Base-by-base conservation (phyloP, 2,113 vertebrate genomes). In the Tachysurus vachellii region DNA sequence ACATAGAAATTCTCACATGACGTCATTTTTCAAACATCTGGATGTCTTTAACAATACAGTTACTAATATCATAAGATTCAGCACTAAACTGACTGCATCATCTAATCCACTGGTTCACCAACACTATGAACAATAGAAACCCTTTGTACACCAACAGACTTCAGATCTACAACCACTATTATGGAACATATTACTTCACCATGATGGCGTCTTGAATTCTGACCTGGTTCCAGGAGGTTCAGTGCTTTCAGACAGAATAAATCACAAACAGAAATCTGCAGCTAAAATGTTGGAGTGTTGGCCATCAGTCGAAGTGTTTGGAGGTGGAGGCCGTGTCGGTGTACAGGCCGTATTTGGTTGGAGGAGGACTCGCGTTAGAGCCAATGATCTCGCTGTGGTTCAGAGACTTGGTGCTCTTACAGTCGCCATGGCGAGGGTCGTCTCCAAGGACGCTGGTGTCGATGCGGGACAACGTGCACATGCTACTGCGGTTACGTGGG, bases 401-500 rank as follows among this genome's bases (percentile, higher is more conserved):
- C 21, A 62, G 88, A n/a, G 88, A 84, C 56, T 66, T 88, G 2
- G 84, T 44, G 71, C 93, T 94, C 87, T 93, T 94, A 64, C 89
- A 88, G 84, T 92, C 92, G 89, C 91, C 92, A 68, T 92, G 88
- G 21, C 82, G 42, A 5, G 79, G 85, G 79, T 88, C 86, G 0
- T 86, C 86, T 0, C 86, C 80, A 9, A 88, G 90, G 86, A 94
- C 87, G 84, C 93, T 94, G 91, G 94, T 93, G 84, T 94, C 88
- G 0, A 93, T 86, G 36, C 90, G 91, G 31, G 94, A 93, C 36
- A 94, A 91, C 28, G 94, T 95, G 92, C 94, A 95, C 94, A 94
- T 93, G 91, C 93, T 95, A 91, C 93, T 94, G 83, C 92, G 94
- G 86, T 88, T 90, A 31, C 92, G 91, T 0, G 91, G 92, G 64